Base-by-base conservation (phyloP, 2,797 vertebrate genomes). In the Chloroceryle inda region DNA sequence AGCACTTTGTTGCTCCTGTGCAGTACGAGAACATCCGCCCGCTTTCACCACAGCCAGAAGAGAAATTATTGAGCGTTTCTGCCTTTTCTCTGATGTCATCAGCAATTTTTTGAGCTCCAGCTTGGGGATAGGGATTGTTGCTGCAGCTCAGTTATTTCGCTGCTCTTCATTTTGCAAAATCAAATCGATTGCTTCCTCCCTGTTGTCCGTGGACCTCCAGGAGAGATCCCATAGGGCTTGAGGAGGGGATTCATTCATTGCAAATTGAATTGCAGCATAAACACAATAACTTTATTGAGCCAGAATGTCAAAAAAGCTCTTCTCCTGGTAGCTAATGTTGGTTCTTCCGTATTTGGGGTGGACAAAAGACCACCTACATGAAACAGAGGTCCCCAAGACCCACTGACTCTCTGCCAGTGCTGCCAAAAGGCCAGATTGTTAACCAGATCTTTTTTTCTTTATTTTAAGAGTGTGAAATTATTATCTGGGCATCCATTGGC, bases 1-100 rank as follows among this genome's bases (percentile, higher is more conserved):
- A 96, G 85, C 85, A 58, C 81, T 95, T 59, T 0, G 27, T 66
- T 61, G 81, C 52, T 81, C 84, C 78, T 38, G 37, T 82, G 86
- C 78, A 85, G 81, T 3, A 42, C 1, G 40, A 94, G 87, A 81
- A 58, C 75, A 79, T 76, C 80, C 88, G 53, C 37, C 66, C 61
- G 86, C 53, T 72, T 81, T 80, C 68, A 52, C 55, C 77, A 5
- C 47, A 87, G 78, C 71, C 91, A 83, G 67, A 19, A 45, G 50
- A 88, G 61, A 68, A 91, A 91, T 85, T 74, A 64, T 24, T 44
- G 87, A 91, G 68, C 2, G 9, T 33, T 81, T 75, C 66, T 92
- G 38, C 53, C 33, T 75, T 52, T 75, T 27, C 89, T 79, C 47
- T 0, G 0, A 59, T 53, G 55, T 76, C 77, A 89, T 72, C 81